These are phyloP conservation scores for Lepilemur septentrionalis DNA, from an alignment of 2,797 vertebrate species.

Conservation along the genomic window DNA sequence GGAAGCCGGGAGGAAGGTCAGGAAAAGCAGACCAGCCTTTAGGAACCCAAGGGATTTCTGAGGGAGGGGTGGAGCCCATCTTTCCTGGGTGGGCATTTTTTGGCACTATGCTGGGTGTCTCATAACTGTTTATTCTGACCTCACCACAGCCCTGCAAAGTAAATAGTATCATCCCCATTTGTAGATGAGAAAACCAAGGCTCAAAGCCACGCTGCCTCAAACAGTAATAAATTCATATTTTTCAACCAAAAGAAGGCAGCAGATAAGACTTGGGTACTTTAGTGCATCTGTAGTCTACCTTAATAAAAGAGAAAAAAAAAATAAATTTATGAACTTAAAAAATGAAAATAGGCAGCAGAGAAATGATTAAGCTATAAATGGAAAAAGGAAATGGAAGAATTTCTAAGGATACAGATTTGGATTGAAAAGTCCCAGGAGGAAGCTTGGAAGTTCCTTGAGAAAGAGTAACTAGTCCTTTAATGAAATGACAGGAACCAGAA, in stretches of 20 bases:
- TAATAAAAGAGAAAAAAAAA: neutral
- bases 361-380: neutral
- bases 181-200: neutral
- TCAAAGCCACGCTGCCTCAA: neutral
- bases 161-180: neutral
- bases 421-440: neutral
- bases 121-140: neutral
- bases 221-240: neutral
- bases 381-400: neutral
- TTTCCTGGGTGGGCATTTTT: neutral
- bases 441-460: neutral
- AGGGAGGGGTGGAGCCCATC: neutral
- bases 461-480: neutral
- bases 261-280: neutral
- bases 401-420: neutral
- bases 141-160: neutral
- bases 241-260: neutral
- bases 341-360: neutral
- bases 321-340: neutral
- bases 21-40: neutral
- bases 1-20: neutral
- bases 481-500: neutral
- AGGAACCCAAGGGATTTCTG: neutral
- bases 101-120: neutral
- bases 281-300: neutral